Percentiles rank a stretch among this genome's conserved stretches.
These are phyloP conservation scores for Phyllotreta striolata DNA, from an alignment of 2,888 invertebrate species.

Conservation along the genomic window DNA sequence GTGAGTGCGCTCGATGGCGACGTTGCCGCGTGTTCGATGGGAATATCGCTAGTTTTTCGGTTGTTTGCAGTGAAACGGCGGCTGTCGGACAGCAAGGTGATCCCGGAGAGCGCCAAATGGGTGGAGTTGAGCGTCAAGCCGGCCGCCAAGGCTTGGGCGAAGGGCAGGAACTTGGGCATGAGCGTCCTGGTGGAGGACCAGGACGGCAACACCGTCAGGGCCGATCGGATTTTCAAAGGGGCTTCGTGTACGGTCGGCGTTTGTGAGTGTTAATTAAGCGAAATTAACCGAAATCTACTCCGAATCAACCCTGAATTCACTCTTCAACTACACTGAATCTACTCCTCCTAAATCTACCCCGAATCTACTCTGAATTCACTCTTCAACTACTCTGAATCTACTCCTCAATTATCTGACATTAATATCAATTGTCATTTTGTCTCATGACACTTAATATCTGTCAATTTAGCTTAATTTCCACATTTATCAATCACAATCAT, in stretches of 20 bases:
- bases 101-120: slow-evolving; percentile 58
- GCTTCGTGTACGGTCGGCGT: slow-evolving; percentile 62
- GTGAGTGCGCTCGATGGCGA: slow-evolving; percentile 56
- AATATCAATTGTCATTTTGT: no score
- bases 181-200: slow-evolving; percentile 69
- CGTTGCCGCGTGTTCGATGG: no score
- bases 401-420: no score
- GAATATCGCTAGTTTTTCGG: no score
- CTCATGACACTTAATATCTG: no score
- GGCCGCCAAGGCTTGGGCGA: slow-evolving; percentile 60
- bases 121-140: slow-evolving; percentile 63
- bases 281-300: slow-evolving; percentile 2
- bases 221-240: slow-evolving; percentile 63
- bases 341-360: no score
- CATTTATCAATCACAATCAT: no score
- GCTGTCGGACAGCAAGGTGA: slow-evolving; percentile 63
- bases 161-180: slow-evolving; percentile 60
- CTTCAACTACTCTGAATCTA: no score
- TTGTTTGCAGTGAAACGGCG: slow-evolving; percentile 62
- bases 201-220: slow-evolving; percentile 63
- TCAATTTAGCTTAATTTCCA: no score
- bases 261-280: slow-evolving; percentile 59
- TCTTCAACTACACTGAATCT: no score
- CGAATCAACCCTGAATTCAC: no score
- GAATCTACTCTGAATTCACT: no score